Evolutionary conservation across 1,140 invertebrate species (phyloP).

Genomic region (Dolichoris vasculosae): DNA sequence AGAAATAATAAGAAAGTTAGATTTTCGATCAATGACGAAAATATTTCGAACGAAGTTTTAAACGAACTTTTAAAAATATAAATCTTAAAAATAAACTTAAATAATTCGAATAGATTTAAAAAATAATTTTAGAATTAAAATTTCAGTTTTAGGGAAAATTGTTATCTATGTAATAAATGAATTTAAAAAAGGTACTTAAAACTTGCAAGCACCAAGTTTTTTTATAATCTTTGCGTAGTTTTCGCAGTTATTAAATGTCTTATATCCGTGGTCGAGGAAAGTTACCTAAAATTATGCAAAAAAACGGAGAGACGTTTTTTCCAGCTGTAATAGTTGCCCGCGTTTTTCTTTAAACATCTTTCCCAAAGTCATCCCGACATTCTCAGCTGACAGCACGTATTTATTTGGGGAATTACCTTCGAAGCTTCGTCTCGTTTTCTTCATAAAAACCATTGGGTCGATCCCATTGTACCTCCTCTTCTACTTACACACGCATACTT

Average conservation of each 20-base stretch:
- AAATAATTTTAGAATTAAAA: not conserved
- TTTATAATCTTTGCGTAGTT: not conserved
- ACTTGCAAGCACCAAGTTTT: not conserved
- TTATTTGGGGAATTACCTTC: conserved; percentile 24
- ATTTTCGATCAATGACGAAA: too few species aligned
- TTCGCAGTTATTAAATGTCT: not conserved
- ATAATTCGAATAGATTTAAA: not conserved
- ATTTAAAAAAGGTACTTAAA: not conserved
- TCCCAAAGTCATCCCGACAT: not conserved
- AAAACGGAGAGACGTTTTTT: not conserved
- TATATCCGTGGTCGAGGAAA: not conserved
- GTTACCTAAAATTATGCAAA: not conserved
- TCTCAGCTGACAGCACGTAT: not conserved
- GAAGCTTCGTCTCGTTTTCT: not conserved
- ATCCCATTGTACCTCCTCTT: not conserved
- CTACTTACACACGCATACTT: not conserved
- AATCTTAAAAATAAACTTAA: too few species aligned
- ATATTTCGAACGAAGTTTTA: too few species aligned
- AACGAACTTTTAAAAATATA: too few species aligned
- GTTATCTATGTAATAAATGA: not conserved
- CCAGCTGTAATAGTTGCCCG: not conserved
- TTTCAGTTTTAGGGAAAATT: not conserved
- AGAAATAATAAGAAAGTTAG: not conserved
- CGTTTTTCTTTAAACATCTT: not conserved
- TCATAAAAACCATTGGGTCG: conserved; percentile 18